phyloP scores from a whole-genome alignment of 2,113 vertebrate species.

The Thinocorus orbignyianus region DNA sequence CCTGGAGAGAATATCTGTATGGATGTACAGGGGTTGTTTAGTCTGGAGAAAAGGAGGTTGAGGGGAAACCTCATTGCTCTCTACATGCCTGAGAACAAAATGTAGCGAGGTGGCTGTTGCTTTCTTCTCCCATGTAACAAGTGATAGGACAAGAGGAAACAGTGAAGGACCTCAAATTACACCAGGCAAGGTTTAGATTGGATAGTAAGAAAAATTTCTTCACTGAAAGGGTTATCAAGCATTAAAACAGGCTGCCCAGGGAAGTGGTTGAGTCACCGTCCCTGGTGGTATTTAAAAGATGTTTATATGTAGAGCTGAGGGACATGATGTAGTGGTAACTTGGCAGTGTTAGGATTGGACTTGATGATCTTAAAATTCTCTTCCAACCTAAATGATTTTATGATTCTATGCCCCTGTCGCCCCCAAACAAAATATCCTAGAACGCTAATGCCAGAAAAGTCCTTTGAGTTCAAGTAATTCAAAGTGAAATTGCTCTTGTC shows the following conservation, averaged over 20 bases:
- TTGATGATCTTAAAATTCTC: not conserved
- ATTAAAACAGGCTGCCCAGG: not conserved
- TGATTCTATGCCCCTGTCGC: not conserved
- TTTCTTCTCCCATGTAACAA: not conserved
- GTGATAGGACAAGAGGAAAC: not conserved
- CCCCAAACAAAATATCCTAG: not conserved
- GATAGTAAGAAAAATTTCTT: not conserved
- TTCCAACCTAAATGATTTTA: not conserved
- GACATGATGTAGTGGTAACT: not conserved
- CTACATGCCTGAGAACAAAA: not conserved
- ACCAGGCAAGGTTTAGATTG: not conserved
- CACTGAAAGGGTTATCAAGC: not conserved
- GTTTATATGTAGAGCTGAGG: not conserved
- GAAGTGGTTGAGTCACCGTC: not conserved
- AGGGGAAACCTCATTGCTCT: not conserved
- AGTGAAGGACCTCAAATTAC: not conserved
- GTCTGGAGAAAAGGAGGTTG: too few species aligned
- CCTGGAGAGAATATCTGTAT: not conserved
- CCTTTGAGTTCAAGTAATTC: not conserved
- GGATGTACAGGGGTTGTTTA: not conserved
- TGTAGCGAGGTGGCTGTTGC: not conserved
- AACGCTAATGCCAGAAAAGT: not conserved
- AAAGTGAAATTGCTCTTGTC: not conserved
- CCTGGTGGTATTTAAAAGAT: not conserved
- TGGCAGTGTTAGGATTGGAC: not conserved